Evolutionary conservation across 1,140 invertebrate species (phyloP), one percentile per base, ranked within the genome.

Genomic region (Tetramorium parvispinum): DNA sequence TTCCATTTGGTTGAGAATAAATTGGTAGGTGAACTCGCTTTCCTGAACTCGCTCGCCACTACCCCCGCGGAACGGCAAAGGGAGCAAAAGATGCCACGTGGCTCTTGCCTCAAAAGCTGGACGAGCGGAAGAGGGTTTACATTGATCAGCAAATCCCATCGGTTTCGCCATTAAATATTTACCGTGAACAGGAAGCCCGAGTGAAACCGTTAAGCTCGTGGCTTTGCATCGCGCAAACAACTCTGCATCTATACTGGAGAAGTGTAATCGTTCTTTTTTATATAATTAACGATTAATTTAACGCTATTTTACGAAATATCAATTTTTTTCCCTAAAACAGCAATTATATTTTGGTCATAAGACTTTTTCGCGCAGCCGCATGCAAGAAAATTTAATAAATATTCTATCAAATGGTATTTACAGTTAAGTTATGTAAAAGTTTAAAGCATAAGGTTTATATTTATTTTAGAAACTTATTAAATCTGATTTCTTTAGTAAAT

Each of bases 111-210:
- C 51, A 53, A 66, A 79, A 86, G 75, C 85, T 70, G 87, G 89
- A 76, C 87, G 77, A 87, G 46, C 78, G 65, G 86, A 87, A 85
- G 76, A 85, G 85, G 85, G 71, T 89, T 91, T 91, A 89, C 91
- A 91, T 91, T 91, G 91, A 92, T 91, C 91, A 85, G 87, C 59
- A 87, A 90, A 89, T 87, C 89, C 88, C 85, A 91, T 92, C 86
- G 87, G 73, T 89, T 91, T 86, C 55, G 51, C 71, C 73, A 87
- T 93, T 90, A 93, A 93, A 93, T 90, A 93, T 93, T 92, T 89
- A 93, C 78, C 70, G 86, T 61, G 21, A 61, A 73, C 63, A 78
- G 91, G 70, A 73, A 89, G 46, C 78, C 24, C 51, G 65, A 40
- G 66, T 59, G 49, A 88, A 85, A 76, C 82, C 85, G 77, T 85